These are phyloP conservation scores for Phrynosoma platyrhinos DNA, from an alignment of 2,113 vertebrate species.

Conservation along the genomic window DNA sequence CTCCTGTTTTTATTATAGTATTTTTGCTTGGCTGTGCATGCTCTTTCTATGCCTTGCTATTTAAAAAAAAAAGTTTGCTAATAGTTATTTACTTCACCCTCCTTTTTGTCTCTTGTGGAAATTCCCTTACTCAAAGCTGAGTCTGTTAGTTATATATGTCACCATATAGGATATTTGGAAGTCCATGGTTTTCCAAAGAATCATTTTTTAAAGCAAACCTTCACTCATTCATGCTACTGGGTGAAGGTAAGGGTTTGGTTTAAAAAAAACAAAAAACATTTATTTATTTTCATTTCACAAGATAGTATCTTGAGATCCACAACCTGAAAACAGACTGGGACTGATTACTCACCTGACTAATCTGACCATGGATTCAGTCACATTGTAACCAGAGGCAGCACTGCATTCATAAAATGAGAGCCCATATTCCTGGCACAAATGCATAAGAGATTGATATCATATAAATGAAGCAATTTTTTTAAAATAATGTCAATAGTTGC, in stretches of 20 bases:
- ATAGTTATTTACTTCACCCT: neutral
- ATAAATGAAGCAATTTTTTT: conserved; percentile 1
- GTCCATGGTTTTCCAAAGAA: neutral
- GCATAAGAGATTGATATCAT: neutral
- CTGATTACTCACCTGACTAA: conserved; percentile 83
- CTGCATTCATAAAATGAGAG: conserved; percentile 91
- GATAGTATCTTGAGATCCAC: neutral
- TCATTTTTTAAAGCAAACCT: neutral
- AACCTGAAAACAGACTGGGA: neutral
- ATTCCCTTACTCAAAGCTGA: neutral
- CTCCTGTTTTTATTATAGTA: no score
- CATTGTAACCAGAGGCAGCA: conserved; percentile 87
- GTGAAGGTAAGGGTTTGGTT: neutral
- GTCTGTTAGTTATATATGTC: neutral
- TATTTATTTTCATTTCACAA: neutral
- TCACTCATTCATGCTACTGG: neutral
- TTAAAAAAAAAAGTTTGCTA: neutral
- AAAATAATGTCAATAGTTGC: neutral
- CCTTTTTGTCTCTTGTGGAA: neutral
- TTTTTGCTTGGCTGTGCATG: no score
- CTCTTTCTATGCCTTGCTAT: neutral
- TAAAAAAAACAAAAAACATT: neutral
- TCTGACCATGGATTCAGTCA: conserved; percentile 80
- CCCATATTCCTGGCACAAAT: conserved; percentile 81
- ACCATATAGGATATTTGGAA: neutral